Evolutionary conservation across 2,888 invertebrate species (phyloP).

Genomic region (Nemotelus pantherinus): DNA sequence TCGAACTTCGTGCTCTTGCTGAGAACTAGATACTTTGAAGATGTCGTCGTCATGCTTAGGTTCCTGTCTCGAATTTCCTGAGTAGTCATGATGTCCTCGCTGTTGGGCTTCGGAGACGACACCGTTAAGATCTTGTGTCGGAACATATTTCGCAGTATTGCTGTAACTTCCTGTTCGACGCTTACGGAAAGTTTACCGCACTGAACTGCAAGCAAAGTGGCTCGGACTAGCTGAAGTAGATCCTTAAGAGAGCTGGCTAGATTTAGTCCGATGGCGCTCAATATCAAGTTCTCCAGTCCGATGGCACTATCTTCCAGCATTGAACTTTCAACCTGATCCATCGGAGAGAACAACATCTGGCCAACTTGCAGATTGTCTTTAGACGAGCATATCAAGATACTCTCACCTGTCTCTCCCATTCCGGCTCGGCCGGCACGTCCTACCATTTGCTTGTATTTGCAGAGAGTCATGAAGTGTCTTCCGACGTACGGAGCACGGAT

Average conservation of each 20-base stretch:
- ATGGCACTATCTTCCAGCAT: constrained; percentile 67
- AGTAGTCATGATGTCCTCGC: constrained; percentile 57
- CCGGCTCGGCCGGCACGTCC: constrained; percentile 95
- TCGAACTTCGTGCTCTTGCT: constrained; percentile 66
- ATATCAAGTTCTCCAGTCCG: constrained; percentile 71
- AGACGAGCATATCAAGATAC: constrained; percentile 80
- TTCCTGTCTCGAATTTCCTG: constrained; percentile 56
- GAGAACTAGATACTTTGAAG: constrained; percentile 57
- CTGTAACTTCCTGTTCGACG: constrained; percentile 57
- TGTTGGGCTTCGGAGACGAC: constrained; percentile 4
- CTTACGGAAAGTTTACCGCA: constrained; percentile 63
- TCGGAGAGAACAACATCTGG: constrained; percentile 70
- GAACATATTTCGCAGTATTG: constrained; percentile 61
- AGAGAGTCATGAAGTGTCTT: constrained; percentile 75
- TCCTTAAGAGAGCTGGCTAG: constrained; percentile 69
- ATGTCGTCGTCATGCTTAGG: not conserved
- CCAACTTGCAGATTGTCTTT: constrained; percentile 70
- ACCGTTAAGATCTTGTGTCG: constrained; percentile 59
- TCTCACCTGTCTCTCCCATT: constrained; percentile 82
- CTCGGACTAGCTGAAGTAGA: constrained; percentile 68
- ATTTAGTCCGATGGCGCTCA: constrained; percentile 75
- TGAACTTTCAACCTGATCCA: constrained; percentile 73
- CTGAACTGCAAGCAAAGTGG: constrained; percentile 76
- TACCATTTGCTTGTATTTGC: constrained; percentile 94
- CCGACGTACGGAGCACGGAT: constrained; percentile 87